Conservation (phyloP, 2,888 invertebrate genomes). For the Euplagia quadripunctaria region DNA sequence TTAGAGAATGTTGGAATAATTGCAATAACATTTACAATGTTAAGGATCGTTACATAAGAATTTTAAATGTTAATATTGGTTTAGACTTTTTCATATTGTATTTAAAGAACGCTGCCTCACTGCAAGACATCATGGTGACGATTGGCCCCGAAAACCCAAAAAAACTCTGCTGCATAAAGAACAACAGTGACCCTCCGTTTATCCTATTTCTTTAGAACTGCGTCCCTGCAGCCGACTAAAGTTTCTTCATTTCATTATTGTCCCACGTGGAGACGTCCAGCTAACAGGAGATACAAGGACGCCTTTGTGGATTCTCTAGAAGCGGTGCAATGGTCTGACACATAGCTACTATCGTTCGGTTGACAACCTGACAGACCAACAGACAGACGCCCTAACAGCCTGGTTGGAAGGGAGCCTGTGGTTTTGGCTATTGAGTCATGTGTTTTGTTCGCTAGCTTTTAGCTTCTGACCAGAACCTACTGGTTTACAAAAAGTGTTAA, state of each 20-base stretch:
- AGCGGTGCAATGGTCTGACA: neutral
- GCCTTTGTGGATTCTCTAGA: neutral
- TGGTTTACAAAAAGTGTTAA: too few species aligned
- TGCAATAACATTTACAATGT: neutral
- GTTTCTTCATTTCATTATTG: neutral
- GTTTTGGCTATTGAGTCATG: too few species aligned
- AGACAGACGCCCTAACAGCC: too few species aligned
- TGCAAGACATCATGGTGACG: neutral
- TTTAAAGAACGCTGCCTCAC: neutral
- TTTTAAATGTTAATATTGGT: neutral
- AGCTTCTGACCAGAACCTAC: too few species aligned
- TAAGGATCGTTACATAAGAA: neutral
- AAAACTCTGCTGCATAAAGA: too few species aligned
- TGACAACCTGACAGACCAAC: too few species aligned
- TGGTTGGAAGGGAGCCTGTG: too few species aligned
- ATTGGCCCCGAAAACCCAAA: too few species aligned
- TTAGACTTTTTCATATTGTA: neutral
- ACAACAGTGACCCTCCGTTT: neutral
- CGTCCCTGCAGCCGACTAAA: neutral
- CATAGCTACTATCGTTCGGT: too few species aligned
- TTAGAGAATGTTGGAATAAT: neutral
- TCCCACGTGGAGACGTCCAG: neutral
- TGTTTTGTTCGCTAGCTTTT: too few species aligned
- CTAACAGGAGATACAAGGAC: neutral
- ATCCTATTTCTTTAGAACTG: neutral